These are phyloP conservation scores for Drosophila phalerata DNA, from an alignment of 2,888 invertebrate species.

Conservation along the genomic window DNA sequence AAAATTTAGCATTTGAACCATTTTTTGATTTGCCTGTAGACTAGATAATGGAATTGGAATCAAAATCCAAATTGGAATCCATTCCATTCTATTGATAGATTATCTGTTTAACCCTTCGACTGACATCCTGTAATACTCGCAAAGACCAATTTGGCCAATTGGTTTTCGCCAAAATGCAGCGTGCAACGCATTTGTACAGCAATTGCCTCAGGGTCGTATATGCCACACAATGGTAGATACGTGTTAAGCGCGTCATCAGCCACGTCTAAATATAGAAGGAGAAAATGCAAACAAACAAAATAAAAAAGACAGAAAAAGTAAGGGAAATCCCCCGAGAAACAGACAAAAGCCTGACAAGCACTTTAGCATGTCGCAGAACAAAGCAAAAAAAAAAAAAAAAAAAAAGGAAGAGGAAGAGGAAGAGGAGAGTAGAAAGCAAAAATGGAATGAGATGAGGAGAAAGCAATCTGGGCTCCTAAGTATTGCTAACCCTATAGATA, in stretches of 20 bases:
- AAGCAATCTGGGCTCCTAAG: constrained; percentile 46
- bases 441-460: constrained; percentile 11
- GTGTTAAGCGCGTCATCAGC: constrained; percentile 79
- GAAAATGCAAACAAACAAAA: constrained; percentile 29
- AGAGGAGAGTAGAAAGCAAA: background rate
- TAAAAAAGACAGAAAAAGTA: constrained; percentile 9
- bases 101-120: background rate
- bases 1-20: too few relatives aligned
- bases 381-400: constrained; percentile 55
- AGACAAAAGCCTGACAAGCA: constrained; percentile 80
- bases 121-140: background rate
- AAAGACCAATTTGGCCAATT: constrained; percentile 55
- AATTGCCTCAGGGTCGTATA: constrained; percentile 68
- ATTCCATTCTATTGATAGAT: constrained; percentile 2
- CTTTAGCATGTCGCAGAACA: constrained; percentile 77
- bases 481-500: constrained; percentile 41
- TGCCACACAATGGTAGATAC: constrained; percentile 76
- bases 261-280: constrained; percentile 34
- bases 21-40: too few relatives aligned
- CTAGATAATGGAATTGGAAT: background rate
- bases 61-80: background rate
- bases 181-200: constrained; percentile 38
- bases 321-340: constrained; percentile 34
- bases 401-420: constrained; percentile 1
- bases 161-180: constrained; percentile 47